Conservation (phyloP, 2,113 vertebrate species). For the Plotosus lineatus region DNA sequence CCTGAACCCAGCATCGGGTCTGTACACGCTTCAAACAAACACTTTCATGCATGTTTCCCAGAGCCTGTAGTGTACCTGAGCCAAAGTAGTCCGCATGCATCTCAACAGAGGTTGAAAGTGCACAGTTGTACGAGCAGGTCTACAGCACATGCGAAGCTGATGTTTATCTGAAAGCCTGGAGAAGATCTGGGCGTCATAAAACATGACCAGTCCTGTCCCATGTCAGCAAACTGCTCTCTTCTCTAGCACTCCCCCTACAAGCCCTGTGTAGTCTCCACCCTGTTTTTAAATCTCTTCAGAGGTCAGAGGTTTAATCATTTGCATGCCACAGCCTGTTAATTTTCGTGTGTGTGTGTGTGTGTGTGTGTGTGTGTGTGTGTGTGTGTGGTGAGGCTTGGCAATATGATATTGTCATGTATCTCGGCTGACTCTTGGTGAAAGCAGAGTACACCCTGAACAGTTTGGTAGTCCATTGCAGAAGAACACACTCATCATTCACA, state of each 20-base stretch:
- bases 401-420: not conserved
- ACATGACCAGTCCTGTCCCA: conserved; percentile 68
- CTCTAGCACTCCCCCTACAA: conserved; percentile 3
- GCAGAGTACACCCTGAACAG: too few species aligned
- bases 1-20: conserved; percentile 88
- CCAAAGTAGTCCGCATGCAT: not conserved
- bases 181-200: conserved; percentile 60
- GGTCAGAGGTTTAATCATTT: conserved; percentile 1
- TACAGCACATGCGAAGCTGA: conserved; percentile 15
- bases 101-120: conserved; percentile 32
- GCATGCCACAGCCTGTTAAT: not conserved
- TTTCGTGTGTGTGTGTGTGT: not conserved
- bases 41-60: not conserved
- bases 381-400: not conserved
- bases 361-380: not conserved
- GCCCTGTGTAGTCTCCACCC: conserved; percentile 14
- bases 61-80: not conserved
- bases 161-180: conserved; percentile 53
- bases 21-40: conserved; percentile 46
- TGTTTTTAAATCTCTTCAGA: not conserved
- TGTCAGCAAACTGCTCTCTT: conserved; percentile 57
- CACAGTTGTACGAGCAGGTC: not conserved
- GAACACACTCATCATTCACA: too few species aligned
- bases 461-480: too few species aligned
- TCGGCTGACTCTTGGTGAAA: too few species aligned